Conservation (phyloP, 2,888 invertebrate genomes). For the Idaea straminata region DNA sequence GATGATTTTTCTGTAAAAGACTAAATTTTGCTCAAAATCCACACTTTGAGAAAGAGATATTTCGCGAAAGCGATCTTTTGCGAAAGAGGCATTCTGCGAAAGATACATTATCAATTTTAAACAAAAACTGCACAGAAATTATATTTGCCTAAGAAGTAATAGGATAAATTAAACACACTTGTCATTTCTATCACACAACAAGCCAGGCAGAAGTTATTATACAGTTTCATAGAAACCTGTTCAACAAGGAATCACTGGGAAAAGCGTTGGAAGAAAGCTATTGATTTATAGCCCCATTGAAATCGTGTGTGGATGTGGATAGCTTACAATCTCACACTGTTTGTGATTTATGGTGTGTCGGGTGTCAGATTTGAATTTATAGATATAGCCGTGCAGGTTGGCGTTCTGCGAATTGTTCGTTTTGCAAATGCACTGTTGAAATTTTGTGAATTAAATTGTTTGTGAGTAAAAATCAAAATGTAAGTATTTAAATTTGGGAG, state of each 20-base stretch:
- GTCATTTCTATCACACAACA: background rate
- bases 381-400: background rate
- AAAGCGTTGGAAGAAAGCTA: slow-evolving; percentile 1
- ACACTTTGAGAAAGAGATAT: too few relatives aligned
- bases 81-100: too few relatives aligned
- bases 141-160: too few relatives aligned
- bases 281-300: background rate
- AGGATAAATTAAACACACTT: too few relatives aligned
- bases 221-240: background rate
- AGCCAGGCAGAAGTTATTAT: background rate
- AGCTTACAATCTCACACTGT: background rate
- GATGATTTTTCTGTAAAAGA: too few relatives aligned
- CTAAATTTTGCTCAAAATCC: too few relatives aligned
- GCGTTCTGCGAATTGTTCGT: background rate
- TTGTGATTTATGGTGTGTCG: background rate
- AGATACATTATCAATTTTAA: too few relatives aligned
- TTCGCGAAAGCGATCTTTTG: too few relatives aligned
- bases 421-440: background rate
- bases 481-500: too few relatives aligned
- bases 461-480: too few relatives aligned
- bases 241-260: background rate
- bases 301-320: background rate
- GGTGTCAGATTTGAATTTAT: background rate
- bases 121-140: too few relatives aligned
- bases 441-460: background rate